Evolutionary conservation across 2,888 invertebrate genomes (phyloP).

Genomic region (Acrocera orbiculus): DNA sequence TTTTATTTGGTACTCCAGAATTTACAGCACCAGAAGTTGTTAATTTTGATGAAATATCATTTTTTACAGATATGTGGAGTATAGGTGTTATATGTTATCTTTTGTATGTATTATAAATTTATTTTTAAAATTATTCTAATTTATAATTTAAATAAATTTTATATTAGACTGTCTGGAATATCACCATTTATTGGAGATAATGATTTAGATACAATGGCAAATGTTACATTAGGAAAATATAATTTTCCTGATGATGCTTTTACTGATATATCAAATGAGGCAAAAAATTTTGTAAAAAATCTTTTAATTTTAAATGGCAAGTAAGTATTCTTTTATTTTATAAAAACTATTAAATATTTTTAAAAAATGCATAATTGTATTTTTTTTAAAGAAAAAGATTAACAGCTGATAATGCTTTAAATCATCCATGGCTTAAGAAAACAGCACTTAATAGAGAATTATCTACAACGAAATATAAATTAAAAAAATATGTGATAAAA

Average conservation of each 20-base stretch:
- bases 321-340: conserved; percentile 37
- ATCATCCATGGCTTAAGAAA: conserved; percentile 62
- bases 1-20: conserved; percentile 86
- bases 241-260: conserved; percentile 90
- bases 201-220: conserved; percentile 86
- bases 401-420: conserved; percentile 48
- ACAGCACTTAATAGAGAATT: conserved; percentile 44
- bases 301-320: conserved; percentile 72
- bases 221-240: conserved; percentile 82
- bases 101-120: too few species aligned
- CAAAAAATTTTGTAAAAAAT: conserved; percentile 78
- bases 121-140: not conserved
- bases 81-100: conserved; percentile 88
- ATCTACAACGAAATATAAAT: conserved; percentile 58
- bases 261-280: conserved; percentile 72
- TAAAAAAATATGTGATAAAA: conserved; percentile 77
- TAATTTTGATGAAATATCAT: conserved; percentile 84
- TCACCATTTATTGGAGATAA: conserved; percentile 93
- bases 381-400: conserved; percentile 45
- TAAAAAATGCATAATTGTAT: not conserved
- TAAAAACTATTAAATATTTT: not conserved
- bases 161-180: conserved; percentile 61
- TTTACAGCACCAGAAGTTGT: conserved; percentile 75
- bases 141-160: conserved; percentile 61
- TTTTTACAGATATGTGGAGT: conserved; percentile 92